A percentile compares a stretch with the other conserved stretches of the same genome.
phyloP scores from a whole-genome alignment of 2,797 vertebrate genomes.

The Zenarchopterus dispar region DNA sequence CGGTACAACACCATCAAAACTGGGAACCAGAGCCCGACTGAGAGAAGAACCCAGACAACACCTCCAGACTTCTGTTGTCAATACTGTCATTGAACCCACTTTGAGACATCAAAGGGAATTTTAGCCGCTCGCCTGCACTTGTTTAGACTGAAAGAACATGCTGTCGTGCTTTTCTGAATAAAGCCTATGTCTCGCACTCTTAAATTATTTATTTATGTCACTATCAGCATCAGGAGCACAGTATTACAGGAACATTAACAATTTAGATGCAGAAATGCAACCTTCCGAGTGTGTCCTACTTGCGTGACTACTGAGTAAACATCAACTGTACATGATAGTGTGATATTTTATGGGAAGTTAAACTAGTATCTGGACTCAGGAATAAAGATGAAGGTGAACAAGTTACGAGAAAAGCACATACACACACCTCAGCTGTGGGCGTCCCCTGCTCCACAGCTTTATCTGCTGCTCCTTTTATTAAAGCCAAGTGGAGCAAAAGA shows the following conservation, averaged over 20 bases:
- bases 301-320: conserved; percentile 46
- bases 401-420: background rate
- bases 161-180: conserved; percentile 17
- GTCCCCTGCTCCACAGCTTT: conserved; percentile 7
- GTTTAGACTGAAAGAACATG: conserved; percentile 21
- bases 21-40: conserved; percentile 44
- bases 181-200: conserved; percentile 34
- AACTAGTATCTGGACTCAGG: conserved; percentile 21
- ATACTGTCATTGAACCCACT: conserved; percentile 32
- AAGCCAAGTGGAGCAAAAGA: conserved; percentile 59
- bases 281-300: conserved; percentile 52
- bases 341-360: conserved; percentile 17
- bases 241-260: conserved; percentile 66
- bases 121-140: conserved; percentile 17
- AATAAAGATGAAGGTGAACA: conserved; percentile 24
- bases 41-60: conserved; percentile 39
- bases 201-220: conserved; percentile 68
- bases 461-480: conserved; percentile 54
- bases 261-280: conserved; percentile 69
- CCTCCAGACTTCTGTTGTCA: conserved; percentile 40
- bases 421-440: conserved; percentile 5
- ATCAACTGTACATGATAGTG: conserved; percentile 29
- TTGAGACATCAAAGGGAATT: conserved; percentile 36
- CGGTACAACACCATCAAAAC: conserved; percentile 18
- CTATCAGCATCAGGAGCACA: conserved; percentile 51